A percentile compares a stretch with the other conserved stretches of the same genome.
Conservation (phyloP, 2,113 vertebrate species). For the Esox niger region DNA sequence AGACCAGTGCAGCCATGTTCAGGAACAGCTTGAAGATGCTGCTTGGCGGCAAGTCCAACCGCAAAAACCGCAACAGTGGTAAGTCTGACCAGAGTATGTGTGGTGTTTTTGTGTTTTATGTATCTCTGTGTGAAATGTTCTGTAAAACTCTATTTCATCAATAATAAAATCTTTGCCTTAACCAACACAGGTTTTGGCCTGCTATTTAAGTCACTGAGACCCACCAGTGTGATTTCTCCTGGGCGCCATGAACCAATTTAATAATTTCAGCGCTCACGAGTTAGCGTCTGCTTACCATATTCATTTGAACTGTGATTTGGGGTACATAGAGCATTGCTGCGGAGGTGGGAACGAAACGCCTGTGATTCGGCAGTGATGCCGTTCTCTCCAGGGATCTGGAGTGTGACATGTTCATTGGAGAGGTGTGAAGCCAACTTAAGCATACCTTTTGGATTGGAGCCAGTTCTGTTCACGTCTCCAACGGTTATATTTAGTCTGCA, state of each 20-base stretch:
- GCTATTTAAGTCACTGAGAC: too few species aligned
- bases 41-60: slow-evolving; percentile 89
- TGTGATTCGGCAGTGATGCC: not conserved
- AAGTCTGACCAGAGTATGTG: slow-evolving; percentile 49
- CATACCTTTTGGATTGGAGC: too few species aligned
- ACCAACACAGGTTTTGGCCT: too few species aligned
- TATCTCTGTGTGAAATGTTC: not conserved
- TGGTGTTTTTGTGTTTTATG: slow-evolving; percentile 1
- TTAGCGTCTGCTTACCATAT: too few species aligned
- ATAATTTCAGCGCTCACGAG: too few species aligned
- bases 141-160: not conserved
- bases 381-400: not conserved
- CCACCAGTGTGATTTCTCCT: too few species aligned
- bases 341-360: not conserved
- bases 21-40: slow-evolving; percentile 98
- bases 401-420: not conserved
- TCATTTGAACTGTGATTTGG: not conserved
- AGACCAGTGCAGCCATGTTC: slow-evolving; percentile 81
- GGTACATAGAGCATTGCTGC: not conserved
- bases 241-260: too few species aligned
- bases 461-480: too few species aligned
- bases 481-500: too few species aligned
- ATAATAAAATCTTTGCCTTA: too few species aligned
- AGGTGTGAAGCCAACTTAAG: not conserved
- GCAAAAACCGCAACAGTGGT: slow-evolving; percentile 91